A percentile compares a stretch with the other conserved stretches of the same genome.
phyloP scores from a whole-genome alignment of 2,888 invertebrate genomes.

The Abscondita cerata region DNA sequence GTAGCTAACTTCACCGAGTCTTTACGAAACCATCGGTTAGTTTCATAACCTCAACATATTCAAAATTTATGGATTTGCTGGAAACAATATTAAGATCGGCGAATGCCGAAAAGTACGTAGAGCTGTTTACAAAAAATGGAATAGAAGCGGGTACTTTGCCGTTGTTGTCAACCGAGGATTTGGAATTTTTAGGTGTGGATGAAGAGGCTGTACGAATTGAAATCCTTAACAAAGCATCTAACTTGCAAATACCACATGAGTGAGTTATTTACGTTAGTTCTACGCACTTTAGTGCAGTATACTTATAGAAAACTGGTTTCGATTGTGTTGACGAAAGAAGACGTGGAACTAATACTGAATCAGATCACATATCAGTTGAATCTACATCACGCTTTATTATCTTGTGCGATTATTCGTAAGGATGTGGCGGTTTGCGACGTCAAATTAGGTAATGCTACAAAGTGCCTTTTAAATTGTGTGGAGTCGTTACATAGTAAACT shows the following conservation, averaged over 20 bases:
- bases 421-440: slow-evolving; percentile 43
- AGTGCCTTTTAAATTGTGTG: slow-evolving; percentile 35
- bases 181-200: slow-evolving; percentile 45
- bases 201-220: slow-evolving; percentile 40
- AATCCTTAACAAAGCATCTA: slow-evolving; percentile 39
- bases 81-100: slow-evolving; percentile 48
- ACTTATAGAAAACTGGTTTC: not conserved
- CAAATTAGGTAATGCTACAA: slow-evolving; percentile 34
- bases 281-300: no score
- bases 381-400: slow-evolving; percentile 42
- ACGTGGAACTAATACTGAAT: slow-evolving; percentile 36
- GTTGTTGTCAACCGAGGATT: slow-evolving; percentile 45
- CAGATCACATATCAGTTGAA: slow-evolving; percentile 41
- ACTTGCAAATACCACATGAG: slow-evolving; percentile 48
- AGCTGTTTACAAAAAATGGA: slow-evolving; percentile 42
- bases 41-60: no score
- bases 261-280: no score
- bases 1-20: no score
- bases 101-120: slow-evolving; percentile 45
- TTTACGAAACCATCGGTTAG: no score
- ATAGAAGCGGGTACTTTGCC: slow-evolving; percentile 44
- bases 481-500: slow-evolving; percentile 35
- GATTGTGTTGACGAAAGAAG: slow-evolving; percentile 35
- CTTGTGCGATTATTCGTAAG: slow-evolving; percentile 40
- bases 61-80: slow-evolving; percentile 39